Percentiles rank a stretch among this genome's conserved stretches.
phyloP scores from a whole-genome alignment of 2,113 vertebrate species.

The Probosciger aterrimus region DNA sequence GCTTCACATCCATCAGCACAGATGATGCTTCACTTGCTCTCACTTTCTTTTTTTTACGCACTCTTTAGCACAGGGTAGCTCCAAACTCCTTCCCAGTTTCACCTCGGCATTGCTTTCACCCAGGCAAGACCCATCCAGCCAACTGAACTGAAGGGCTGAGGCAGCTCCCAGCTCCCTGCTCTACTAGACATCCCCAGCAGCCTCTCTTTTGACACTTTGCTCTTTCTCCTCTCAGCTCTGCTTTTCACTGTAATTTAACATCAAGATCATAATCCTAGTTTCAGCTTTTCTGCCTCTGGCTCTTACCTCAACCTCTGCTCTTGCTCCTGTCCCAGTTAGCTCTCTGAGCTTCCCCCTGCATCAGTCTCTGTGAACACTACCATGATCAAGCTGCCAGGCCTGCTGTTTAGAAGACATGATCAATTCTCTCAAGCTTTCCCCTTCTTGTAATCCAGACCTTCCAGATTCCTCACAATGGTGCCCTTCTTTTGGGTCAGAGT shows the following conservation, averaged over 20 bases:
- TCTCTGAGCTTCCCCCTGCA: not conserved
- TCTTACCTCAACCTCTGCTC: not conserved
- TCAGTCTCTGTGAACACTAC: not conserved
- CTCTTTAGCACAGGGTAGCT: not conserved
- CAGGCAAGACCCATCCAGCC: not conserved
- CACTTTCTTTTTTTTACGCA: not conserved
- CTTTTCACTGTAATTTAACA: not conserved
- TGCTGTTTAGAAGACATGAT: not conserved
- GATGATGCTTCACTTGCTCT: not conserved
- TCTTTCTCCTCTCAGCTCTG: not conserved
- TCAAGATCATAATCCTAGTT: not conserved
- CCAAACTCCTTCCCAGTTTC: not conserved
- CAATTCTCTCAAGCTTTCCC: not conserved
- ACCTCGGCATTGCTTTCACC: not conserved
- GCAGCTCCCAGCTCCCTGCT: rapidly evolving
- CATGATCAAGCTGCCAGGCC: not conserved
- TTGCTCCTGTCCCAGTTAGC: not conserved
- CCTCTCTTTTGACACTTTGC: not conserved
- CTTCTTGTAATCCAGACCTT: not conserved
- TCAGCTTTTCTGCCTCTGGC: not conserved
- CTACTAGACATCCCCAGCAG: not conserved
- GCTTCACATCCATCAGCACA: not conserved
- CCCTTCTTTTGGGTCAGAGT: not conserved
- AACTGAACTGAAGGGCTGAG: not conserved
- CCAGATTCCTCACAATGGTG: not conserved